phyloP scores from a whole-genome alignment of 2,113 vertebrate species.

The Cariama cristata region DNA sequence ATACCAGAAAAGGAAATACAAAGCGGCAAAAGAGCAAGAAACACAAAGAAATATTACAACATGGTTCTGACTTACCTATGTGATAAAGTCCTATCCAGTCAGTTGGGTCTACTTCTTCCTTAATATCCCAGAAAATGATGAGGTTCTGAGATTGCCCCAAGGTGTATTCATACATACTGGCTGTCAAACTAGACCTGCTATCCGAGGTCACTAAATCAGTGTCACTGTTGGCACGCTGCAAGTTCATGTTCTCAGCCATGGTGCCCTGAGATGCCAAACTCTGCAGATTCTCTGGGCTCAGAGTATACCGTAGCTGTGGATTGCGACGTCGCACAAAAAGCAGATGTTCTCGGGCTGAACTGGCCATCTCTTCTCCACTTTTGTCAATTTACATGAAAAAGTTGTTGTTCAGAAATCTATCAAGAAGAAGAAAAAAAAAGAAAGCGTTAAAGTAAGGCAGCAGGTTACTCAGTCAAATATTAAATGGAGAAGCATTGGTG shows the following conservation, averaged over 20 bases:
- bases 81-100: slow-evolving; percentile 99
- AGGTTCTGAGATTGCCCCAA: slow-evolving; percentile 92
- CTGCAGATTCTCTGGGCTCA: slow-evolving; percentile 95
- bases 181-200: slow-evolving; percentile 93
- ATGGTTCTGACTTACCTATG: slow-evolving; percentile 84
- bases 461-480: not conserved
- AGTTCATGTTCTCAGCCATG: slow-evolving; percentile 80
- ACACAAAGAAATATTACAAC: not conserved
- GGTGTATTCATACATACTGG: slow-evolving; percentile 92
- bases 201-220: slow-evolving; percentile 96
- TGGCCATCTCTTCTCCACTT: slow-evolving; percentile 74
- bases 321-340: slow-evolving; percentile 89
- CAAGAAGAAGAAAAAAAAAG: not conserved
- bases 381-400: slow-evolving; percentile 20
- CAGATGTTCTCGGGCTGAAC: slow-evolving; percentile 89
- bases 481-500: not conserved
- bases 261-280: slow-evolving; percentile 86
- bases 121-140: slow-evolving; percentile 99
- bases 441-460: not conserved
- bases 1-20: fast-evolving
- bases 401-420: slow-evolving; percentile 57
- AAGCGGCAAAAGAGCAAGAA: not conserved
- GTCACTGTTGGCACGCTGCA: slow-evolving; percentile 94
- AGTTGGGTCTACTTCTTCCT: slow-evolving; percentile 97
- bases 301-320: slow-evolving; percentile 91